phyloP scores from a whole-genome alignment of 2,797 vertebrate species.

The Toxotes lorentzi region DNA sequence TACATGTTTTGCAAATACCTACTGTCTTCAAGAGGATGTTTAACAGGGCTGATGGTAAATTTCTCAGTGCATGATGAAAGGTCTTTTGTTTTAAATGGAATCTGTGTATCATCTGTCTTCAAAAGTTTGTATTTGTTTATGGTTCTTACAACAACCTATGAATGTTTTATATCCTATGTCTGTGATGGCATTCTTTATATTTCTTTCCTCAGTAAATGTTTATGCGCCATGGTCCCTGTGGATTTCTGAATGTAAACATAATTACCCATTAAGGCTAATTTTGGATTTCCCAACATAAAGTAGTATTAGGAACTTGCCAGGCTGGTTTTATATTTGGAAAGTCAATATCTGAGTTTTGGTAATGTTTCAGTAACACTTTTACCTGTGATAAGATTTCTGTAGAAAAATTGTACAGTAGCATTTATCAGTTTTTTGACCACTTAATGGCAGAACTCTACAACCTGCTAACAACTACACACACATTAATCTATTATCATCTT shows the following conservation, averaged over 20 bases:
- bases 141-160: neutral
- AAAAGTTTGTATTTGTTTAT: neutral
- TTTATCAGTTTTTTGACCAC: no score
- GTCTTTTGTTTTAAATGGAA: neutral
- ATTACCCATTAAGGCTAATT: no score
- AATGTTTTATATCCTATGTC: neutral
- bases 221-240: neutral
- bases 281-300: no score
- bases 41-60: constrained; percentile 51
- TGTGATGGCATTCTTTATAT: neutral
- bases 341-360: no score
- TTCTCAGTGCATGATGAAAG: constrained; percentile 1
- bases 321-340: no score
- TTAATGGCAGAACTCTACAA: no score
- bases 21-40: constrained; percentile 48
- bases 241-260: neutral
- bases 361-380: no score
- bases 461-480: no score
- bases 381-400: no score
- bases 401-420: no score
- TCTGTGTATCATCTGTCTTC: neutral
- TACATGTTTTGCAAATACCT: constrained; percentile 51
- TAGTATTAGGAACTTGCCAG: no score
- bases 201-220: neutral
- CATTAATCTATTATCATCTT: no score